Evolutionary conservation across 1,140 invertebrate genomes (phyloP), one percentile per base, ranked within the genome.

Genomic region (Drosophila sucinea): DNA sequence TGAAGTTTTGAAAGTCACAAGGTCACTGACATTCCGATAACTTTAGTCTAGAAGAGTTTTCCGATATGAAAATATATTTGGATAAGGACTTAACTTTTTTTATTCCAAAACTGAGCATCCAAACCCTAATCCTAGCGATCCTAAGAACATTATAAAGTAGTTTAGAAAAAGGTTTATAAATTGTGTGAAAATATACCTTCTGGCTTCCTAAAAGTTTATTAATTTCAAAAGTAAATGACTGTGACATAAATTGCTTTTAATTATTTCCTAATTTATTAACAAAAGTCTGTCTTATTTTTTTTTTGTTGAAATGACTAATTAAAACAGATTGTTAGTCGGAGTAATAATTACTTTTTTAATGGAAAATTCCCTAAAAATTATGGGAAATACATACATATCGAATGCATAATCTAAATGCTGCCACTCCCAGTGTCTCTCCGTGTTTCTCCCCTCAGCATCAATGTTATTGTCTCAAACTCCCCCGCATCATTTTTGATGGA

Each of bases 301-400:
- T 2, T 40, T 7, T 11, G 3, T 7, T 11, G 3, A 10, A 10
- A 40, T 11, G 8, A 40, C 10, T 40, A 3, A 11, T 40, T 10
- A 11, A 40, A 40, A 40, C 10, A 10, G 10, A 3, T 40, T 47
- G 44, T 47, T 47, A 23, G 5, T 47, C 5, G 1, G 5, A 25
- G 17, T 23, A 23, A 25, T 23, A 51, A 51, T 51, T 51, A 47
- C 17, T 3, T 27, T 51, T 51, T 3, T 3, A 27, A 8, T 23
- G 44, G 25, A 51, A 51, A 51, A 3, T 27, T 51, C 23, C 38
- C 38, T 44, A 17, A 25, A 57, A 27, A 57, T 10, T 57, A 25
- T 75, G 72, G 73, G 68, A 75, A 68, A 17, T 74, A 33, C 32
- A 33, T 17, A 44, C 75, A 51, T 33, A 44, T 23, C 8, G n/a